Percentiles rank a stretch among this genome's conserved stretches.
These are phyloP conservation scores for Euura saliciscinereae DNA, from an alignment of 1,140 invertebrate species.

Conservation along the genomic window DNA sequence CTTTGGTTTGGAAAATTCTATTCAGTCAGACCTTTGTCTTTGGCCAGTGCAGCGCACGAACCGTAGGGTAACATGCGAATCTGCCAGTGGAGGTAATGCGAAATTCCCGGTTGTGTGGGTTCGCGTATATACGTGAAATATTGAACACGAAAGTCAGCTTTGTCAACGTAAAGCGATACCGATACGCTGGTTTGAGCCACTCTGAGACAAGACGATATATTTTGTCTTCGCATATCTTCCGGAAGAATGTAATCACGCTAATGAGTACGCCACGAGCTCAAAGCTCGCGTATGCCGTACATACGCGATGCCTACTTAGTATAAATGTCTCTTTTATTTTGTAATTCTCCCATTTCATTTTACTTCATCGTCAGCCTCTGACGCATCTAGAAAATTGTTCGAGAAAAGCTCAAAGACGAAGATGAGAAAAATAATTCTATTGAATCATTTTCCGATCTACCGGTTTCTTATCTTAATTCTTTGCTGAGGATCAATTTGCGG, in stretches of 20 bases:
- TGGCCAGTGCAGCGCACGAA: not conserved
- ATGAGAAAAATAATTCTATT: too few relatives aligned
- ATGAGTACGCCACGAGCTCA: not conserved
- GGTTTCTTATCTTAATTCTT: too few relatives aligned
- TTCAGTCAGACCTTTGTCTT: not conserved
- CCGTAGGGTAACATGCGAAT: not conserved
- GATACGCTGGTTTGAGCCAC: not conserved
- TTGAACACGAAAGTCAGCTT: not conserved
- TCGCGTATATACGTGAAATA: too few relatives aligned
- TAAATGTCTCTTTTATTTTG: too few relatives aligned
- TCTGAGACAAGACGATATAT: not conserved
- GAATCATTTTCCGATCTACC: too few relatives aligned
- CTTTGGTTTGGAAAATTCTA: not conserved
- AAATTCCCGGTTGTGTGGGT: too few relatives aligned
- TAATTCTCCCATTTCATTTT: too few relatives aligned
- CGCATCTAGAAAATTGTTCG: too few relatives aligned
- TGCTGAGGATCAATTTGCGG: too few relatives aligned
- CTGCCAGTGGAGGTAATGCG: not conserved
- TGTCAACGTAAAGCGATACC: not conserved
- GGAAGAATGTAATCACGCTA: conserved; percentile 5
- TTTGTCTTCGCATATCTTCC: not conserved
- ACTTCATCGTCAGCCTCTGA: too few relatives aligned
- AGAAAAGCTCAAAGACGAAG: too few relatives aligned
- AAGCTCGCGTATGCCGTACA: not conserved
- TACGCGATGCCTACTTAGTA: too few relatives aligned